These are phyloP conservation scores for Chaetorhynchus papuensis DNA, from an alignment of 2,113 vertebrate genomes.

Conservation along the genomic window DNA sequence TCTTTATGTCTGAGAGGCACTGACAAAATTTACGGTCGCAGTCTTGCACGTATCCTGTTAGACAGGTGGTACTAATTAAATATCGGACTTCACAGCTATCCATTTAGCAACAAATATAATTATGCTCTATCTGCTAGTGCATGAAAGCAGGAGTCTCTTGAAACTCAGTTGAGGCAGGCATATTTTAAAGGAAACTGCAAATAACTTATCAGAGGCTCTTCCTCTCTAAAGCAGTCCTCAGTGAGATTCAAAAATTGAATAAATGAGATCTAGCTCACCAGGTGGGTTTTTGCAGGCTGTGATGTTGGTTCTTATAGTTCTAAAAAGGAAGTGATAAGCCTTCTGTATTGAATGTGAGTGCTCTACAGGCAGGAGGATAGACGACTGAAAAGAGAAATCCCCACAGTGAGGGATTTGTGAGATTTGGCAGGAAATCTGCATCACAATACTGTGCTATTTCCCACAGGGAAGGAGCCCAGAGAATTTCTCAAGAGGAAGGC, in stretches of 20 bases:
- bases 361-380: constrained; percentile 40
- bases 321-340: constrained; percentile 59
- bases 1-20: background rate
- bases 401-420: constrained; percentile 55
- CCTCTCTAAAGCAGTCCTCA: constrained; percentile 13
- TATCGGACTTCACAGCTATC: background rate
- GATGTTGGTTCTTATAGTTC: constrained; percentile 47
- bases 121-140: background rate
- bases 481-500: constrained; percentile 23
- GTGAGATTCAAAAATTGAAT: constrained; percentile 20
- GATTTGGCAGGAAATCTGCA: constrained; percentile 64
- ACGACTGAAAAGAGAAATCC: constrained; percentile 48
- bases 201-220: constrained; percentile 30
- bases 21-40: background rate
- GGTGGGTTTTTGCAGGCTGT: constrained; percentile 43
- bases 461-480: constrained; percentile 8
- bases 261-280: constrained; percentile 13
- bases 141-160: background rate
- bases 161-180: background rate
- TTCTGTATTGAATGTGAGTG: constrained; percentile 43
- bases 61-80: constrained; percentile 16
- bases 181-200: constrained; percentile 36
- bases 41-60: background rate
- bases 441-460: constrained; percentile 50
- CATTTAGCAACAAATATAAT: constrained; percentile 47